Evolutionary conservation across 2,113 vertebrate genomes (phyloP), one percentile per base, ranked within the genome.

Genomic region (Cyanoderma ruficeps): DNA sequence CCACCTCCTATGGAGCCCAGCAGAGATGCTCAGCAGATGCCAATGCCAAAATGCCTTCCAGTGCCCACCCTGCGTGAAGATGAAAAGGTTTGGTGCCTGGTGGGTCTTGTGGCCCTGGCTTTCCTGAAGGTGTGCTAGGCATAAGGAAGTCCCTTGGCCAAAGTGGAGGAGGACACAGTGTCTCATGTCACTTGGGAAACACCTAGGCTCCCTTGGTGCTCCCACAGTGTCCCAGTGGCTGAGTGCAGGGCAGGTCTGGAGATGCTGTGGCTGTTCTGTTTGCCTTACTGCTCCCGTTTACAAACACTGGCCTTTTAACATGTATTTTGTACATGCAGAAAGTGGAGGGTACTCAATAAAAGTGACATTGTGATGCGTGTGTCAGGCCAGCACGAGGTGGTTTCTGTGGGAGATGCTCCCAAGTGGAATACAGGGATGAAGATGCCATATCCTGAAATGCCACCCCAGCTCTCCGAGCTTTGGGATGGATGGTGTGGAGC

Each of bases 201-300:
- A 1, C 1, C 15, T 44, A 39, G 42, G 21, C 31, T 67, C 33
- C 28, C 35, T 72, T 4, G 3, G 3, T 87, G 20, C 13, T 18
- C 30, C 41, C 0, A 0, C 9, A 15, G 20, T 6, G 18, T 33
- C 46, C 3, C 0, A 2, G 6, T 44, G 69, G 63, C 69, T 42
- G 41, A 42, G 33, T 55, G 53, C 27, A 42, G 6, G 15, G 21
- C 44, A 52, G 14, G 13, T 39, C 28, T 1, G 1, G 61, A 21
- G 35, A 37, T 52, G 81, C 74, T 49, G 57, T 3, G 63, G 78
- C 49, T 0, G 2, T 70, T 82, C 44, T 46, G 93, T 70, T 84
- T 79, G 88, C 94, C 91, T 95, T 92, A 70, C 44, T 3, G 4
- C n/a, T 89, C 42, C 93, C 44, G 89, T 96, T 95, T 90, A 89